These are phyloP conservation scores for Schizothorax lantsangensis DNA, from an alignment of 2,797 vertebrate species.

Conservation along the genomic window DNA sequence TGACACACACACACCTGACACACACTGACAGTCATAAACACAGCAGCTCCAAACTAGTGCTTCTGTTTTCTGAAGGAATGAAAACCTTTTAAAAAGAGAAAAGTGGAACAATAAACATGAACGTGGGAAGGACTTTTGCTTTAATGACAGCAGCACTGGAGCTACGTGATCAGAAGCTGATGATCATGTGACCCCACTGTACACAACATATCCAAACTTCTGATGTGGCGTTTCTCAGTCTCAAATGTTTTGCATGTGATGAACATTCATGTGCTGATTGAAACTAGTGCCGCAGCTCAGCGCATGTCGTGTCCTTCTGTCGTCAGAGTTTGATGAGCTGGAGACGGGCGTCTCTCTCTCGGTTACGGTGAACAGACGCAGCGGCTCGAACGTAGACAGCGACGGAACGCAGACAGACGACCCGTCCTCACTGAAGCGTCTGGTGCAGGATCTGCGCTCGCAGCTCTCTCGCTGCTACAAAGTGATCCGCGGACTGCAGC, in stretches of 20 bases:
- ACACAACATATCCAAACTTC: not conserved
- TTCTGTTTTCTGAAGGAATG: not conserved
- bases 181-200: not conserved
- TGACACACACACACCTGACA: not conserved
- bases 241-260: not conserved
- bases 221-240: not conserved
- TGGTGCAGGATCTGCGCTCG: constrained; percentile 85
- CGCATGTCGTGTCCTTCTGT: not conserved
- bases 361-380: constrained; percentile 62
- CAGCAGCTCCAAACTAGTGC: not conserved
- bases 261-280: not conserved
- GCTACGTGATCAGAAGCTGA: not conserved
- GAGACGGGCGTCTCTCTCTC: constrained; percentile 80
- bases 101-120: not conserved
- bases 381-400: constrained; percentile 62
- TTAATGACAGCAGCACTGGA: not conserved
- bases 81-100: not conserved
- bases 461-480: constrained; percentile 89
- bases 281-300: not conserved
- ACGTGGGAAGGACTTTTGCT: not conserved
- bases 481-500: constrained; percentile 89
- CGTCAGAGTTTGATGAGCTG: constrained; percentile 88
- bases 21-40: not conserved
- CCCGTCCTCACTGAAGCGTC: constrained; percentile 72
- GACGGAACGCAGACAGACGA: constrained; percentile 60